Conservation (phyloP, 2,888 invertebrate species). For the Pseudococcus jackbeardsleyi region DNA sequence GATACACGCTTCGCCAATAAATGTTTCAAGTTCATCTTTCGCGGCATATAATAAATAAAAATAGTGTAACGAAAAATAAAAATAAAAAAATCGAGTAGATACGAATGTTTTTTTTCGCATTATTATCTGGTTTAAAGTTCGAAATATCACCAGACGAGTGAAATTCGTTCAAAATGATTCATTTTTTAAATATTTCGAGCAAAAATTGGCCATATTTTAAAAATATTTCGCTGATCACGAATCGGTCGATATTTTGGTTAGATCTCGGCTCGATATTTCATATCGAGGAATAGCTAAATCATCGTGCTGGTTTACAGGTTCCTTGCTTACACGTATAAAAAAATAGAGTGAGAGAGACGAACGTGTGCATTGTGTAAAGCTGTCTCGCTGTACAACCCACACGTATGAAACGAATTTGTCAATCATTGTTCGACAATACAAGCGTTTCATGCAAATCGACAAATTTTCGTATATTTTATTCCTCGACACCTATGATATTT, state of each 20-base stretch:
- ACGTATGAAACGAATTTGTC: conserved; percentile 48
- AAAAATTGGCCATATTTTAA: background rate
- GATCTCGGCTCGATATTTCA: background rate
- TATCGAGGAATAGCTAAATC: background rate
- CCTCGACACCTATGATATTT: conserved; percentile 49
- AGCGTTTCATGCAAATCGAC: conserved; percentile 19
- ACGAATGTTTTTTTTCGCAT: background rate
- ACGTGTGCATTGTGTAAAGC: background rate
- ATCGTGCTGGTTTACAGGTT: background rate
- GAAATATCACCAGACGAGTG: background rate
- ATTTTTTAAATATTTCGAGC: background rate
- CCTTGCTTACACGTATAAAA: background rate
- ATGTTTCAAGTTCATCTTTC: conserved; percentile 27
- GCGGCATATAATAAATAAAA: conserved; percentile 36
- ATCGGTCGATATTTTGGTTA: background rate
- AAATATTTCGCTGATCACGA: no score
- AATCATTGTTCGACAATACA: conserved; percentile 42
- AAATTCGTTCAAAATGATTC: background rate
- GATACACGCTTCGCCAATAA: conserved; percentile 17
- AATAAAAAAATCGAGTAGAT: background rate
- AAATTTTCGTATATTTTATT: conserved; percentile 45
- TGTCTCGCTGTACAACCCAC: conserved; percentile 1
- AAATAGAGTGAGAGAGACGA: background rate
- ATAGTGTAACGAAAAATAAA: conserved; percentile 33
- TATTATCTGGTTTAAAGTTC: conserved; percentile 36